Percentiles rank a stretch among this genome's conserved stretches.
Evolutionary conservation across 1,140 invertebrate genomes (phyloP).

Genomic region (Propsilocerus akamusi): DNA sequence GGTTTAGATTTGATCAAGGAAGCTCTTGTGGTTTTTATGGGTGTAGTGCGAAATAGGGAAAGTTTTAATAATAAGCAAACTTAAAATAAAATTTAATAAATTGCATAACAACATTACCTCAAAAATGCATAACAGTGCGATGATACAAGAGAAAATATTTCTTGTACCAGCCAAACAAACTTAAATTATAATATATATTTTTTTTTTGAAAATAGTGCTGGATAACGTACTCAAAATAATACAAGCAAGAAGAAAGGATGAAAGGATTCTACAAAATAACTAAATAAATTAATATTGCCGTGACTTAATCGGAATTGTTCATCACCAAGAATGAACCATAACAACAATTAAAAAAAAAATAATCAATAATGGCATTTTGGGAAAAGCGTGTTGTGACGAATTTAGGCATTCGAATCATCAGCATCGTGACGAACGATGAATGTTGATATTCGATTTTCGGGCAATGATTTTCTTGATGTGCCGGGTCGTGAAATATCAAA

Average conservation of each 20-base stretch:
- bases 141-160: too few species aligned
- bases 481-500: neutral
- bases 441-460: neutral
- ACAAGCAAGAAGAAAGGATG: neutral
- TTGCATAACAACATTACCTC: too few species aligned
- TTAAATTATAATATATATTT: neutral
- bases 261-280: neutral
- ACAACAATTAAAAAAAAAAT: neutral
- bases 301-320: neutral
- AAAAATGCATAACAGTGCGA: too few species aligned
- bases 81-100: too few species aligned
- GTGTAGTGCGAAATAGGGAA: too few species aligned
- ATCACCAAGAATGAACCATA: neutral
- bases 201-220: neutral
- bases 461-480: neutral
- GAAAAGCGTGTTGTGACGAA: neutral
- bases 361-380: neutral
- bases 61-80: too few species aligned
- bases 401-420: constrained; percentile 6
- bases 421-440: neutral
- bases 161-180: too few species aligned
- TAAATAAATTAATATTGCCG: neutral
- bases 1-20: too few species aligned
- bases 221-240: neutral
- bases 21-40: too few species aligned